Base-by-base conservation (phyloP, 1,140 invertebrate species). In the Drosophila arizonae region DNA sequence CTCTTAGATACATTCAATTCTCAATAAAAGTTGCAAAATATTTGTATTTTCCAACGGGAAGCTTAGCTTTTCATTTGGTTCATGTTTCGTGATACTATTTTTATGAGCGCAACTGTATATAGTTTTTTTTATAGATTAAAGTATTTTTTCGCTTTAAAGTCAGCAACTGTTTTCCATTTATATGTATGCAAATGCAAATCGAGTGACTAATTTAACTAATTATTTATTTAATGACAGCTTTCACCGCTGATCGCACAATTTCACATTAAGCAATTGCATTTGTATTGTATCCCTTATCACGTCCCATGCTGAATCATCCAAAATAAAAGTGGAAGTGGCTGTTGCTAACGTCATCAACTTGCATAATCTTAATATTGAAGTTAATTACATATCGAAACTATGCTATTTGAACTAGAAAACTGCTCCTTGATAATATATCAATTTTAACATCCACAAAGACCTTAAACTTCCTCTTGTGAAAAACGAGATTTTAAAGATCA, bases 221-320 rank as follows among this genome's bases (percentile, higher is more conserved):
- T 57, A 28, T 58, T 66, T 72, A 57, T 65, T 66, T 66, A 58
- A 66, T 15, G 17, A 66, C 54, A 43, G 62, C 62, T 72, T 72
- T 72, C 62, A 58, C 62, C 51, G 54, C 26, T 28, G 17, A 24
- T 50, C 17, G 30, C 30, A 36, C 56, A 41, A 50, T 39, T 62
- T 45, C 30, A 51, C 21, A 28, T 24, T 52, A 11, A 58, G 11
- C 43, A n/a, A 41, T 46, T 46, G 57, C 58, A 64, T 51, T 61
- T 61, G 24, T 33, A 9, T 33, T 10, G 11, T 30, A n/a, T 67
- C 13, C 26, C 62, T 58, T 65, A 66, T 52, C 62, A 72, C 54
- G 62, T 72, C 28, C 61, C 24, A 9, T 58, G 28, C 13, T 57
- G 64, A 43, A 21, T 58, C 56, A 58, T 33, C 8, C 8, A 15